Conservation (phyloP, 2,888 invertebrate species). For the Nezara viridula region DNA sequence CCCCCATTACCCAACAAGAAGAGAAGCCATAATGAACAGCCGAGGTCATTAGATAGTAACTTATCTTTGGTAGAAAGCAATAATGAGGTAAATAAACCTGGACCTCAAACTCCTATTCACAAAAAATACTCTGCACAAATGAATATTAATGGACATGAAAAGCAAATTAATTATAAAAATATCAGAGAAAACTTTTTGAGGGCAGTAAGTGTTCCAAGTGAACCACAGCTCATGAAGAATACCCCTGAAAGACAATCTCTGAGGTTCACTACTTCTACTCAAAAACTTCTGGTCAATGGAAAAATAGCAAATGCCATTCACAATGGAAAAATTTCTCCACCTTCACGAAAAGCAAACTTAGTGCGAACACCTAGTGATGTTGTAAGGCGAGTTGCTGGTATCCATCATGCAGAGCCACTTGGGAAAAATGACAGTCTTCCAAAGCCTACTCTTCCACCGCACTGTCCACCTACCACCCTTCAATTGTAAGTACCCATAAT, state of each 20-base stretch:
- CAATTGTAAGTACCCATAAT: constrained; percentile 66
- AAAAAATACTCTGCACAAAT: constrained; percentile 60
- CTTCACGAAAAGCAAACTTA: constrained; percentile 64
- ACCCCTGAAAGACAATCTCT: constrained; percentile 65
- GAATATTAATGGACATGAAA: constrained; percentile 57
- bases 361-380: constrained; percentile 63
- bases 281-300: constrained; percentile 65
- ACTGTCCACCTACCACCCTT: constrained; percentile 66
- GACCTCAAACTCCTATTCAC: constrained; percentile 65
- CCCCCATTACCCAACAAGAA: constrained; percentile 63
- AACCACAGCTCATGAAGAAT: constrained; percentile 57
- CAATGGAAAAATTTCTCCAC: constrained; percentile 65
- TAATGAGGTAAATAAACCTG: constrained; percentile 65
- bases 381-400: constrained; percentile 59
- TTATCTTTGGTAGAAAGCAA: constrained; percentile 63
- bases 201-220: constrained; percentile 61
- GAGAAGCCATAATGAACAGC: constrained; percentile 63
- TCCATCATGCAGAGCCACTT: constrained; percentile 61
- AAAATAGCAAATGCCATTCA: constrained; percentile 65
- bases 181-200: constrained; percentile 61
- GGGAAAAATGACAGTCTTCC: constrained; percentile 35
- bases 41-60: constrained; percentile 65
- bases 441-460: constrained; percentile 65
- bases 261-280: constrained; percentile 64
- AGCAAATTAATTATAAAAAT: constrained; percentile 59